Percentiles rank a stretch among this genome's conserved stretches.
Conservation (phyloP, 2,113 vertebrate genomes). For the Hippocampus abdominalis region DNA sequence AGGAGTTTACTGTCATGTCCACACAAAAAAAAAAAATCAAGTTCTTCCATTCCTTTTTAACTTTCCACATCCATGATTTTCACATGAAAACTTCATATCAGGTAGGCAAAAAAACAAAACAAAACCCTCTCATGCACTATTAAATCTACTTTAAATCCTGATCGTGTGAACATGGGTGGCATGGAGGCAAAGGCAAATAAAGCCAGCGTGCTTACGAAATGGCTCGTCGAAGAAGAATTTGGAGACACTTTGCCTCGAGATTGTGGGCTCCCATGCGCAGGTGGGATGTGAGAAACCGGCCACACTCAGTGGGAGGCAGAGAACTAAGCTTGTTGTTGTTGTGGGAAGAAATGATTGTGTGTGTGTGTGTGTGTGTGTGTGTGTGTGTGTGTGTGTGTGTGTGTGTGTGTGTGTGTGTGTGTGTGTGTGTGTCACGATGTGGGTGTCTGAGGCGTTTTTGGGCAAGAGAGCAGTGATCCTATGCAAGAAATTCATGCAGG, state of each 20-base stretch:
- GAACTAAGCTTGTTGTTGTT: slow-evolving; percentile 64
- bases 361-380: slow-evolving; percentile 40
- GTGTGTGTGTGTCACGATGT: slow-evolving; percentile 37
- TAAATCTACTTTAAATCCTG: slow-evolving; percentile 19
- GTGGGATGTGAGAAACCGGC: slow-evolving; percentile 76
- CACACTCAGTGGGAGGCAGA: slow-evolving; percentile 73
- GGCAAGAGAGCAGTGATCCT: slow-evolving; percentile 53
- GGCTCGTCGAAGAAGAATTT: slow-evolving; percentile 42
- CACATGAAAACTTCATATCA: too few species aligned
- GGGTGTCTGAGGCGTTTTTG: slow-evolving; percentile 64
- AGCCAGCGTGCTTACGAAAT: slow-evolving; percentile 29
- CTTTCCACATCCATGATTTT: too few species aligned
- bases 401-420: too few species aligned
- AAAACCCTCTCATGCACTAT: too few species aligned
- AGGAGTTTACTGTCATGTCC: too few species aligned
- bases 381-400: slow-evolving; percentile 17
- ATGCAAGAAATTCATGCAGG: slow-evolving; percentile 29
- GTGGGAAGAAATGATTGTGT: slow-evolving; percentile 59
- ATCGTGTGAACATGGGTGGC: slow-evolving; percentile 31
- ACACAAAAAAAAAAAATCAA: too few species aligned
- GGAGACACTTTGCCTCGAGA: slow-evolving; percentile 52
- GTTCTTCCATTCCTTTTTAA: too few species aligned
- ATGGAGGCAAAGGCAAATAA: background rate
- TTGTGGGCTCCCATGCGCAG: slow-evolving; percentile 68
- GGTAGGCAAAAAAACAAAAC: too few species aligned